Evolutionary conservation across 2,113 vertebrate species (phyloP), one percentile per base, ranked within the genome.

Genomic region (Pandion haliaetus): DNA sequence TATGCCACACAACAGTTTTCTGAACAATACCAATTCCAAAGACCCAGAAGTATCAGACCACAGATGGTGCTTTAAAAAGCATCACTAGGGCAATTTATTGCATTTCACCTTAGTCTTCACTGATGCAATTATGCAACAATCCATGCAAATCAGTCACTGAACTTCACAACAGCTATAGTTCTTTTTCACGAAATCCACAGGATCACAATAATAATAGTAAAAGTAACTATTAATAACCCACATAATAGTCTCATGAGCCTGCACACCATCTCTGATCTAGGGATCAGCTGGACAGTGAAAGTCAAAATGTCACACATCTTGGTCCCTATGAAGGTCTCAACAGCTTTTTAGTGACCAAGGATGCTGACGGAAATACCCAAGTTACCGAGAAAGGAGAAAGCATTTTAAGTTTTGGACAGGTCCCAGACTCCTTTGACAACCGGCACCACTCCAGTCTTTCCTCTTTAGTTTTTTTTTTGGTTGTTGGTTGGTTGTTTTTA

Each of bases 11-110:
- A 92, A 88, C 58, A 91, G 57, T 82, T 86, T 97, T 81, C 42
- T 52, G 38, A 88, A 83, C 63, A 91, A 32, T 42, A 77, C 3
- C 29, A 36, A 57, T 85, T 74, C 34, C 49, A 87, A 65, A 93
- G 49, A 90, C 71, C 50, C 63, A 78, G 45, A 83, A 90, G 36
- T 13, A 93, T 50, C 42, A 93, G 80, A 42, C 71, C 88, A 91
- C 92, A 97, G 88, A 97, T 82, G 86, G 86, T 63, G 50, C 76
- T 86, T 83, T 83, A 90, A 88, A 94, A 92, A 67, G 55, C 57
- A 86, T 82, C 88, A 69, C 25, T 44, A 69, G 34, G 31, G 19
- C 57, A 94, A 79, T 86, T 93, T 89, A 91, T n/a, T 69, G 38
- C 47, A 54, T 50, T 79, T 86, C 76, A 92, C 90, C 85, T 90